Evolutionary conservation across 1,140 invertebrate species (phyloP).

Genomic region (Brachystomella parvula): DNA sequence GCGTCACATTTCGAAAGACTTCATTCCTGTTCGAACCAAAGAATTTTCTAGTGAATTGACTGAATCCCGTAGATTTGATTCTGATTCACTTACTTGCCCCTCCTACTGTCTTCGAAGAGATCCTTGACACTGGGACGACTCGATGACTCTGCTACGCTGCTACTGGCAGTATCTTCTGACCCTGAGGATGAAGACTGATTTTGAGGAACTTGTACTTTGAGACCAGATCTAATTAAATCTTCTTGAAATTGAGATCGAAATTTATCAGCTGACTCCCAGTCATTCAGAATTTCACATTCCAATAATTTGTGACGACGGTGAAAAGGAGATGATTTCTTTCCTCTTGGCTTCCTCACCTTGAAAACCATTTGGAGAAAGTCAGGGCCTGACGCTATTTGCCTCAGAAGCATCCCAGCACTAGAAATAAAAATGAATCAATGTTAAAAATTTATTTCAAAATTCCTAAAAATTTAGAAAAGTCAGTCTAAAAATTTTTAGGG

Average conservation of each 20-base stretch:
- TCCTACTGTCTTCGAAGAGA: background rate
- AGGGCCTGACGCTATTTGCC: constrained; percentile 56
- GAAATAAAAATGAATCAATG: constrained; percentile 40
- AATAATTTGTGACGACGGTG: constrained; percentile 43
- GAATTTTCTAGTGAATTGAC: background rate
- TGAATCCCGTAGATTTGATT: background rate
- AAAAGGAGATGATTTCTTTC: too few relatives aligned
- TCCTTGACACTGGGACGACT: background rate
- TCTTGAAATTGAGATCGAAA: constrained; percentile 51
- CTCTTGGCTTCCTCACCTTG: constrained; percentile 44
- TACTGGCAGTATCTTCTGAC: background rate
- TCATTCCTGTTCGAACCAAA: constrained; percentile 11
- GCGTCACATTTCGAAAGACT: constrained; percentile 35
- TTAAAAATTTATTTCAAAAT: background rate
- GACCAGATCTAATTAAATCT: constrained; percentile 47
- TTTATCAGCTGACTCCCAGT: constrained; percentile 47
- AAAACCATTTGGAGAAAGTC: constrained; percentile 62
- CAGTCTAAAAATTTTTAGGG: too few relatives aligned
- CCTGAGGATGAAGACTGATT: background rate
- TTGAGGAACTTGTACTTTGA: constrained; percentile 6
- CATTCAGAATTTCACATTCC: constrained; percentile 58
- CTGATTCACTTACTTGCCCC: too few relatives aligned
- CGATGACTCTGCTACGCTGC: background rate
- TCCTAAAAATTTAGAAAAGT: background rate
- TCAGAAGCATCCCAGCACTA: constrained; percentile 51